Evolutionary conservation across 2,888 invertebrate genomes (phyloP).

Genomic region (Acleris laterana): DNA sequence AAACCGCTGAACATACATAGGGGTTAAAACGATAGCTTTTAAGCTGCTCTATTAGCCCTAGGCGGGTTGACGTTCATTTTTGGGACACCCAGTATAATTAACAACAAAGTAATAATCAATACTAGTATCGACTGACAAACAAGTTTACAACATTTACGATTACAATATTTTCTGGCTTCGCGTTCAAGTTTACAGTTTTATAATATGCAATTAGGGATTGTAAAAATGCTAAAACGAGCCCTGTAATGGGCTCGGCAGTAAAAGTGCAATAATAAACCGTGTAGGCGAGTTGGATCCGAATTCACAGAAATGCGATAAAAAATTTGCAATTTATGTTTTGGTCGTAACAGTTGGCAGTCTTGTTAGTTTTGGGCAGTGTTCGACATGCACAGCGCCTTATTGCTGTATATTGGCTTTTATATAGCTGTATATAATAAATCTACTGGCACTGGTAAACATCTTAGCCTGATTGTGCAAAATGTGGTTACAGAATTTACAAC

Average conservation of each 20-base stretch:
- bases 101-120: not conserved
- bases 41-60: too few species aligned
- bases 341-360: conserved; percentile 41
- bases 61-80: too few species aligned
- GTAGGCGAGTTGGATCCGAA: conserved; percentile 66
- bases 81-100: too few species aligned
- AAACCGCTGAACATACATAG: too few species aligned
- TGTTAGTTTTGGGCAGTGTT: conserved; percentile 33
- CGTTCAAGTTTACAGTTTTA: conserved; percentile 65
- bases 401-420: not conserved
- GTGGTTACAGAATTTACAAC: too few species aligned
- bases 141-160: conserved; percentile 20
- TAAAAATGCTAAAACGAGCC: conserved; percentile 80
- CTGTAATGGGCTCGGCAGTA: conserved; percentile 69
- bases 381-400: conserved; percentile 40
- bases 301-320: conserved; percentile 69
- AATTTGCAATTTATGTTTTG: conserved; percentile 63
- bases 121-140: conserved; percentile 7
- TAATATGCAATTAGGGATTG: conserved; percentile 81
- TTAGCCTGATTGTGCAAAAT: too few species aligned
- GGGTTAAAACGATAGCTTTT: too few species aligned
- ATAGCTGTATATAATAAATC: not conserved
- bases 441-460: too few species aligned
- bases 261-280: conserved; percentile 67
- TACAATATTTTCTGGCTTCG: conserved; percentile 17